Evolutionary conservation across 1,140 invertebrate species (phyloP).

Genomic region (Brachionus angularis): DNA sequence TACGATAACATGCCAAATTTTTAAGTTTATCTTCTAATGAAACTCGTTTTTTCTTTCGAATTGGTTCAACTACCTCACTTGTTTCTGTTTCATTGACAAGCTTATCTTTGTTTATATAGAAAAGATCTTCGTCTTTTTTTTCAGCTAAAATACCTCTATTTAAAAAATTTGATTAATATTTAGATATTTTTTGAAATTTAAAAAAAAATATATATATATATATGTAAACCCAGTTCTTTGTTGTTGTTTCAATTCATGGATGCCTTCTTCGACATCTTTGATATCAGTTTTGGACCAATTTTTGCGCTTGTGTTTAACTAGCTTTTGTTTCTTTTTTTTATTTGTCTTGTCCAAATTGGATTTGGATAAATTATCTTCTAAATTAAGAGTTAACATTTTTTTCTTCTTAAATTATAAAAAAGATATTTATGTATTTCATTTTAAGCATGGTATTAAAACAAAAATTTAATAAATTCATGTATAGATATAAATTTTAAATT

Average conservation of each 20-base stretch:
- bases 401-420: neutral
- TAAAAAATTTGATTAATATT: neutral
- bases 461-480: too few relatives aligned
- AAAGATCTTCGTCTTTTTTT: conserved; percentile 34
- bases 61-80: neutral
- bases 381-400: conserved; percentile 29
- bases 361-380: neutral
- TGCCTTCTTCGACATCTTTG: conserved; percentile 22
- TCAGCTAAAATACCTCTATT: conserved; percentile 21
- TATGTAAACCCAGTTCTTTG: conserved; percentile 33
- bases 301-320: conserved; percentile 38
- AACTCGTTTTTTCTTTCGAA: neutral
- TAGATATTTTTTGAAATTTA: neutral
- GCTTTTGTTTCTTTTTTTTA: conserved; percentile 41
- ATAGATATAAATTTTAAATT: too few relatives aligned
- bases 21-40: neutral
- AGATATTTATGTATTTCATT: too few relatives aligned
- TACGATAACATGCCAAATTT: conserved; percentile 29
- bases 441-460: too few relatives aligned
- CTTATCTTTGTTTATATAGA: conserved; percentile 19
- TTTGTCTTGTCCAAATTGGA: neutral
- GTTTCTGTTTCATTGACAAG: neutral
- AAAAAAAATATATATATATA: neutral
- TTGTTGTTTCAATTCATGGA: conserved; percentile 25
- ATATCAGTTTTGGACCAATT: conserved; percentile 42